Conservation (phyloP, 2,888 invertebrate genomes). For the Acleris cristana region DNA sequence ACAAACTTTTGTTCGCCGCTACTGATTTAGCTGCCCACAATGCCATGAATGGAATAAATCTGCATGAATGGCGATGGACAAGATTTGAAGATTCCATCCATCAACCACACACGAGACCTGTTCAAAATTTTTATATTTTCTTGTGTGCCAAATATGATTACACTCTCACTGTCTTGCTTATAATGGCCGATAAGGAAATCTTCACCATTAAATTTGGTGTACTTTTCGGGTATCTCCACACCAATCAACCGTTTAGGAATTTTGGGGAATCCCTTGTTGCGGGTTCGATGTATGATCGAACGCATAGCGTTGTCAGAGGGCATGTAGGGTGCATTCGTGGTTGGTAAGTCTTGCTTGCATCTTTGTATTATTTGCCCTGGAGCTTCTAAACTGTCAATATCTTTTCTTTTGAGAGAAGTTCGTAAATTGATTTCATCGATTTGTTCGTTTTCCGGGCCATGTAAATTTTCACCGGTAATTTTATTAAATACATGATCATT, state of each 20-base stretch:
- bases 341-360: constrained; percentile 3
- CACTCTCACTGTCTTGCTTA: too few species aligned
- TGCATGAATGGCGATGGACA: constrained; percentile 6
- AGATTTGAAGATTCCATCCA: constrained; percentile 4
- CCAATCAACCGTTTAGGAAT: constrained; percentile 1
- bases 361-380: constrained; percentile 7
- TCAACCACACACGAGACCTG: background rate
- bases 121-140: too few species aligned
- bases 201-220: too few species aligned
- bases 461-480: too few species aligned
- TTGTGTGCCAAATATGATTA: too few species aligned
- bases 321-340: background rate
- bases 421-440: too few species aligned
- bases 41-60: constrained; percentile 7
- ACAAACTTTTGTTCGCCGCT: too few species aligned
- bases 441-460: too few species aligned
- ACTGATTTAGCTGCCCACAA: background rate
- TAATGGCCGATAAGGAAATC: too few species aligned
- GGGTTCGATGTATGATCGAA: constrained; percentile 2
- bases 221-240: constrained; percentile 5
- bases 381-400: constrained; percentile 1
- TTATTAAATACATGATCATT: too few species aligned
- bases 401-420: background rate
- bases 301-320: constrained; percentile 6
- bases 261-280: constrained; percentile 4